Conservation (phyloP, 2,113 vertebrate genomes). For the Ellobius talpinus region DNA sequence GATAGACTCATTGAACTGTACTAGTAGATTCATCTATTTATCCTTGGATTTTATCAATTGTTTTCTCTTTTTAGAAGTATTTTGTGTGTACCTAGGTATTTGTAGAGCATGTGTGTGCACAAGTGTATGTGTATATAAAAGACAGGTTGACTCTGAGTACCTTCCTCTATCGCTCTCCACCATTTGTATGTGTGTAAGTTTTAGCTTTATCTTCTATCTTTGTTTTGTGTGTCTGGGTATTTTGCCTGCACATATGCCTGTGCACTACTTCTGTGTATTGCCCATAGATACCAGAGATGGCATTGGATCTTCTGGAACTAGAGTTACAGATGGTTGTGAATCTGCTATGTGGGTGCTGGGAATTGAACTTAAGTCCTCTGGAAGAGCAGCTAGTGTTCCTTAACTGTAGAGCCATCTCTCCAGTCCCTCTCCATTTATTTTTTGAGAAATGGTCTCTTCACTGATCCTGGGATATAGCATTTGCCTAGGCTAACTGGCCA, state of each 20-base stretch:
- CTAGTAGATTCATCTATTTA: not conserved
- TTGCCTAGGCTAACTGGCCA: too few species aligned
- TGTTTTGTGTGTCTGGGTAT: not conserved
- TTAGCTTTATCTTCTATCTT: not conserved
- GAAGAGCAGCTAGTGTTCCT: not conserved
- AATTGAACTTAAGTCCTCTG: not conserved
- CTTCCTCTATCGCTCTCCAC: not conserved
- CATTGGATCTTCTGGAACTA: not conserved
- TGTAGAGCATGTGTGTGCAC: not conserved
- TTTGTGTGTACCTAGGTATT: not conserved
- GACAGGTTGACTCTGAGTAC: not conserved
- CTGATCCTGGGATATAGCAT: too few species aligned
- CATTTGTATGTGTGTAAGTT: not conserved
- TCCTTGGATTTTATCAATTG: not conserved
- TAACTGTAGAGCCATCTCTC: too few species aligned
- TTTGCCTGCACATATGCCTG: not conserved
- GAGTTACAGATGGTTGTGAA: not conserved
- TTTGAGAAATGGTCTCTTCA: too few species aligned
- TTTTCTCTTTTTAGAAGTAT: not conserved
- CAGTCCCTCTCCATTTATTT: too few species aligned
- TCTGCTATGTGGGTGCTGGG: not conserved
- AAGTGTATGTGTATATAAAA: not conserved
- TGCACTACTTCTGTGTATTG: not conserved
- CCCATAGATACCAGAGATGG: not conserved
- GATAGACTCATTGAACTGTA: not conserved